Conservation (phyloP, 2,888 invertebrate genomes). For the Ornithoptera alexandrae region DNA sequence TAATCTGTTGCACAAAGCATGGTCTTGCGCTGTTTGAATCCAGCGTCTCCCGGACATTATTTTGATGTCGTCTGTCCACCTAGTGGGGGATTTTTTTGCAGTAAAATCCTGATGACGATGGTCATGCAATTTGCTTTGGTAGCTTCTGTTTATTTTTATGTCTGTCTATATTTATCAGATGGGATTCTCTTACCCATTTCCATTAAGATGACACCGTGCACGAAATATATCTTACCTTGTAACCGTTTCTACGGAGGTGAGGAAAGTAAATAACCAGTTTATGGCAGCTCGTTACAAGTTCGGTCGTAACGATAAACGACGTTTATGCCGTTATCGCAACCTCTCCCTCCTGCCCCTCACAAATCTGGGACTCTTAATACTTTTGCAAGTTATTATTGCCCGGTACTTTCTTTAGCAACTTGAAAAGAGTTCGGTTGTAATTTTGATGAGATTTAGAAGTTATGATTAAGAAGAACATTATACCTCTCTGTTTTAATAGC, state of each 20-base stretch:
- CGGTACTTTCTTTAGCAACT: conserved; percentile 43
- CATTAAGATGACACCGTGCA: conserved; percentile 13
- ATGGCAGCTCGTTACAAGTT: conserved; percentile 75
- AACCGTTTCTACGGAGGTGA: conserved; percentile 42
- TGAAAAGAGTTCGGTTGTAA: conserved; percentile 29
- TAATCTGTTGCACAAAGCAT: too few species aligned
- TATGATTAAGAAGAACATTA: conserved; percentile 19
- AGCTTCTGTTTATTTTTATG: too few species aligned
- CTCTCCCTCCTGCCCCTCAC: conserved; percentile 42
- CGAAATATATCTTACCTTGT: conserved; percentile 30
- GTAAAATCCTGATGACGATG: too few species aligned
- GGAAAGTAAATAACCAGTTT: conserved; percentile 72
- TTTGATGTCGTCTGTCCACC: too few species aligned
- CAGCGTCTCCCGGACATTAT: too few species aligned
- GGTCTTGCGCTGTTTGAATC: too few species aligned
- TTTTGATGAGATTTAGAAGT: conserved; percentile 30
- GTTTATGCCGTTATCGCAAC: conserved; percentile 56
- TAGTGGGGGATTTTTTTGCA: too few species aligned
- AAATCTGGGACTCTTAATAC: conserved; percentile 62
- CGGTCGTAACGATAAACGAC: conserved; percentile 68
- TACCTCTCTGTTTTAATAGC: conserved; percentile 9
- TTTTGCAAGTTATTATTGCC: conserved; percentile 62
- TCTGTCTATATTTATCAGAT: too few species aligned
- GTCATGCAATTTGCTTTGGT: too few species aligned
- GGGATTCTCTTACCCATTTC: neutral